These are phyloP conservation scores for Margaritifera margaritifera DNA, from an alignment of 2,888 invertebrate genomes.

Conservation along the genomic window DNA sequence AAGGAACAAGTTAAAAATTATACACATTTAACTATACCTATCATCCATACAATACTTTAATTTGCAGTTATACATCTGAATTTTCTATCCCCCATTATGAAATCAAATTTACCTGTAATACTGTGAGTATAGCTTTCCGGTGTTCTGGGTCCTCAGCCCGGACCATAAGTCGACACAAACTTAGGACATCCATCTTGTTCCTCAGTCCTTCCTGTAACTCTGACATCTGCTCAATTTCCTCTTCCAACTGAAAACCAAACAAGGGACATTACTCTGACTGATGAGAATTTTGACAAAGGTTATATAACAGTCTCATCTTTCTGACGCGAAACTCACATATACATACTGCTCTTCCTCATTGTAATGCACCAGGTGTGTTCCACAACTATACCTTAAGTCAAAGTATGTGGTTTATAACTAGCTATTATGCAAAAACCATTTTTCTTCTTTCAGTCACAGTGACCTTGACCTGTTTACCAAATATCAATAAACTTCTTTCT, in stretches of 20 bases:
- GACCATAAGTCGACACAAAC: conserved; percentile 92
- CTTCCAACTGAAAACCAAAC: conserved; percentile 80
- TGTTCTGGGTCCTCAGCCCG: conserved; percentile 88
- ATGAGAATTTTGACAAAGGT: not conserved
- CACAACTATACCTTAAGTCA: no score
- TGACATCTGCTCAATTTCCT: conserved; percentile 87
- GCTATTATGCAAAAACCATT: no score
- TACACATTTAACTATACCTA: no score
- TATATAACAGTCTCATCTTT: not conserved
- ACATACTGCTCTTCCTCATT: not conserved
- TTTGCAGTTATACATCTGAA: no score
- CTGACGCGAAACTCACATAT: not conserved
- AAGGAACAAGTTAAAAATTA: no score
- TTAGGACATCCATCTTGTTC: conserved; percentile 91
- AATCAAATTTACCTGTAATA: conserved; percentile 78
- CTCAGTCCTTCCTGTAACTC: conserved; percentile 83
- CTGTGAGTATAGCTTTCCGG: conserved; percentile 80
- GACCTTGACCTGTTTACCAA: no score
- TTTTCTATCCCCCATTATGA: no score
- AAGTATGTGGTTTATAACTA: no score
- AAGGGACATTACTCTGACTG: no score
- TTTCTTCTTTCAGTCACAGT: no score
- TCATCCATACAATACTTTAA: no score
- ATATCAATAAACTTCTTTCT: no score
- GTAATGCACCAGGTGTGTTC: not conserved